Percentiles rank a stretch among this genome's conserved stretches.
Evolutionary conservation across 2,113 vertebrate species (phyloP).

Genomic region (Cyprichromis sp.): DNA sequence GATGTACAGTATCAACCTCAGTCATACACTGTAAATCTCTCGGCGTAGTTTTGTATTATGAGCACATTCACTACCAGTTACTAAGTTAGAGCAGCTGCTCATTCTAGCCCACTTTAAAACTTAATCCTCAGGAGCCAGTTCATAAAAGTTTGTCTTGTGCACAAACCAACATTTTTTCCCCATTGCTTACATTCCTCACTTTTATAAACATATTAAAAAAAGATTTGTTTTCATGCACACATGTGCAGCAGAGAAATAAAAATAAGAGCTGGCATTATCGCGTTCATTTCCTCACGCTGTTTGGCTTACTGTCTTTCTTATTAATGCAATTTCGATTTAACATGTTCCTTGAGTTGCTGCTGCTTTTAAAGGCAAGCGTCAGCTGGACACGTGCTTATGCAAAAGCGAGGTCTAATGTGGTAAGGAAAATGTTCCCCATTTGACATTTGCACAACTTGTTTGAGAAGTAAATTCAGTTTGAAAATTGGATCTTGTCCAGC

Average conservation of each 20-base stretch:
- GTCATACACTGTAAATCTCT: not conserved
- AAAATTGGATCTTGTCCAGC: not conserved
- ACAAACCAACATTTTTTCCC: not conserved
- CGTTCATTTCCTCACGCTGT: not conserved
- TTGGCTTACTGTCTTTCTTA: not conserved
- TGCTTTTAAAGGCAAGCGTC: not conserved
- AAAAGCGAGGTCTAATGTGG: not conserved
- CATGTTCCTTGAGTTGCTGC: not conserved
- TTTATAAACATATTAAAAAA: not conserved
- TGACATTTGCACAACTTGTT: slow-evolving; percentile 26
- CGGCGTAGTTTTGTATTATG: not conserved
- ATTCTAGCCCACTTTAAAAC: not conserved
- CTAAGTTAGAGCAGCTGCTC: not conserved
- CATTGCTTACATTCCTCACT: not conserved
- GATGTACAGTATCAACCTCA: not conserved
- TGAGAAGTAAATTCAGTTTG: slow-evolving; percentile 27
- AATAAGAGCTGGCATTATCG: not conserved
- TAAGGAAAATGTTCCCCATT: not conserved
- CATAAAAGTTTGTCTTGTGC: not conserved
- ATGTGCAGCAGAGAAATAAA: not conserved
- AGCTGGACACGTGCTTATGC: not conserved
- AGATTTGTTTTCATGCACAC: not conserved
- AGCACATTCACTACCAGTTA: not conserved
- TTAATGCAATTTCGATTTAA: not conserved
- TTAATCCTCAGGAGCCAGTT: not conserved